Percentiles rank a stretch among this genome's conserved stretches.
These are phyloP conservation scores for Eilema sororculum DNA, from an alignment of 2,888 invertebrate genomes.

Conservation along the genomic window DNA sequence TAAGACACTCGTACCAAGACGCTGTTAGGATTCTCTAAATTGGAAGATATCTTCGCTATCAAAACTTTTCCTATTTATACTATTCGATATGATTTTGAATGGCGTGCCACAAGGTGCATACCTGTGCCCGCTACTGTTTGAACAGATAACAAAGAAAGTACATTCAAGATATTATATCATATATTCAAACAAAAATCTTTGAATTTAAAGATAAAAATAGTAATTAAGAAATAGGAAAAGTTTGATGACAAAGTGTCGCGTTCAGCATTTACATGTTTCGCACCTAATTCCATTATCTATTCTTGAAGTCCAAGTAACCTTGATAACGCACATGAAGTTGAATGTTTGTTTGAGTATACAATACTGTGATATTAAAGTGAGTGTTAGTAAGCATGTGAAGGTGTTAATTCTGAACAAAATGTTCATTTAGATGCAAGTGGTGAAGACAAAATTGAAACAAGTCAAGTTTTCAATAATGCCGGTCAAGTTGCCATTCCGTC, in stretches of 20 bases:
- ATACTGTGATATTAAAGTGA: conserved; percentile 71
- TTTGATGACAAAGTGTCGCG: conserved; percentile 54
- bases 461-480: conserved; percentile 48
- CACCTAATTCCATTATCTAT: conserved; percentile 84
- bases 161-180: conserved; percentile 34
- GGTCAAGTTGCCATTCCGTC: conserved; percentile 48
- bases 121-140: conserved; percentile 18
- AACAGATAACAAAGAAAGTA: conserved; percentile 23
- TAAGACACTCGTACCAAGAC: conserved; percentile 86
- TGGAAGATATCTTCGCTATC: conserved; percentile 61
- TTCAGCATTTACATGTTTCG: conserved; percentile 82
- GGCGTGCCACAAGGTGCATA: conserved; percentile 29
- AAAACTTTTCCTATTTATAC: conserved; percentile 61
- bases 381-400: conserved; percentile 81
- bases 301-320: conserved; percentile 86
- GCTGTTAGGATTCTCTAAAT: conserved; percentile 79
- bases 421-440: conserved; percentile 43
- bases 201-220: conserved; percentile 21
- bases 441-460: conserved; percentile 54
- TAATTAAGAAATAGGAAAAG: conserved; percentile 60
- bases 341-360: conserved; percentile 59
- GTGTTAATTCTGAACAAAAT: conserved; percentile 56
- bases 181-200: conserved; percentile 28
- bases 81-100: conserved; percentile 16
- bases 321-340: conserved; percentile 62